Percentiles rank a stretch among this genome's conserved stretches.
Evolutionary conservation across 1,140 invertebrate genomes (phyloP).

Genomic region (Nomia melanderi): DNA sequence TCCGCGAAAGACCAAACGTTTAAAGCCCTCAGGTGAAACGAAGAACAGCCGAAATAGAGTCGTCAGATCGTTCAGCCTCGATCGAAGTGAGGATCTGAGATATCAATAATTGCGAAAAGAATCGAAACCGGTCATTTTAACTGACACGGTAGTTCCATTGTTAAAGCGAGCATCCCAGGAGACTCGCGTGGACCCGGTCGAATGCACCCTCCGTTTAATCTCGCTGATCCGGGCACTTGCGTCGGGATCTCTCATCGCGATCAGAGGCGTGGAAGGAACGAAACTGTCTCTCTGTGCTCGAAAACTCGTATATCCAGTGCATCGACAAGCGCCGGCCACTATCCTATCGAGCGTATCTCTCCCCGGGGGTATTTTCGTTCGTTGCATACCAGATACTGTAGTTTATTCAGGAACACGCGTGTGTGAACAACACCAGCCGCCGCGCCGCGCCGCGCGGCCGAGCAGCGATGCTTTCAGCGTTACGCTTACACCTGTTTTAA

Average conservation of each 20-base stretch:
- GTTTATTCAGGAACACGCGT: conserved; percentile 37
- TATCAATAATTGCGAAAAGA: too few species aligned
- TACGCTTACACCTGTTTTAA: conserved; percentile 56
- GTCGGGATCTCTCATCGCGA: not conserved
- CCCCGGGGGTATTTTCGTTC: not conserved
- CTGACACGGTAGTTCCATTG: too few species aligned
- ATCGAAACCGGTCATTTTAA: too few species aligned
- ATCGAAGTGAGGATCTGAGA: too few species aligned
- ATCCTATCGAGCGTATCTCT: not conserved
- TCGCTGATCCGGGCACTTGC: not conserved
- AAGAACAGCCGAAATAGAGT: too few species aligned
- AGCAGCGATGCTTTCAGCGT: conserved; percentile 10
- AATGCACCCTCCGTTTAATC: not conserved
- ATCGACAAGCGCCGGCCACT: not conserved
- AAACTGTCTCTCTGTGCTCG: not conserved
- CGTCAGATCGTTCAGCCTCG: too few species aligned
- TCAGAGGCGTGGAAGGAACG: not conserved
- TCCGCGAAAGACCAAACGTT: too few species aligned
- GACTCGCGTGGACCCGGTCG: too few species aligned
- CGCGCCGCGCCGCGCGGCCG: too few species aligned
- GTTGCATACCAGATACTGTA: not conserved
- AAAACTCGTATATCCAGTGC: not conserved
- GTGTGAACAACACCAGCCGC: not conserved
- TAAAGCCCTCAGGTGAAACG: too few species aligned
- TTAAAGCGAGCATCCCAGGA: too few species aligned